These are phyloP conservation scores for Enteromius mattozi DNA, from an alignment of 2,797 vertebrate species.

Conservation along the genomic window DNA sequence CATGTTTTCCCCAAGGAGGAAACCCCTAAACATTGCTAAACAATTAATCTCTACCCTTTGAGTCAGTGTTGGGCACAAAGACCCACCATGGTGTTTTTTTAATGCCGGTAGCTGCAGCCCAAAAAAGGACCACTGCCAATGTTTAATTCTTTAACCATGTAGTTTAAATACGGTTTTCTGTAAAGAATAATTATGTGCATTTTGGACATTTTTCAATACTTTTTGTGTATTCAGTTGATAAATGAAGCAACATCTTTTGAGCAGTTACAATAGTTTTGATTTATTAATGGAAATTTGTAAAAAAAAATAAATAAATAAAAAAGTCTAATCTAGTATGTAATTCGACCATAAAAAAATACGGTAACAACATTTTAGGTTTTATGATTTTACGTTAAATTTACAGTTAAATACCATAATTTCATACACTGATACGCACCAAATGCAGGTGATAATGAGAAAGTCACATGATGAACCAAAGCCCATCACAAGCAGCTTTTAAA, in stretches of 20 bases:
- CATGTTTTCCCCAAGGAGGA: constrained; percentile 61
- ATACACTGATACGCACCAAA: too few species aligned
- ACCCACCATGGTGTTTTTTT: constrained; percentile 51
- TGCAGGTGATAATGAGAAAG: too few species aligned
- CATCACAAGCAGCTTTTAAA: too few species aligned
- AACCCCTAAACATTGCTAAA: constrained; percentile 63
- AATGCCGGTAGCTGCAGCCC: constrained; percentile 34
- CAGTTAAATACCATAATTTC: too few species aligned
- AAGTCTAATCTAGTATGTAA: neutral
- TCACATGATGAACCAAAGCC: too few species aligned
- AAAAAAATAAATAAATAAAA: too few species aligned
- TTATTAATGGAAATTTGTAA: neutral
- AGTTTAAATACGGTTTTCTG: neutral
- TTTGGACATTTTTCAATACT: neutral
- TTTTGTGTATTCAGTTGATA: neutral
- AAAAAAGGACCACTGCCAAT: neutral
- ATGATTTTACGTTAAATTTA: too few species aligned
- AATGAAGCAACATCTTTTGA: neutral
- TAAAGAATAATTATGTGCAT: neutral
- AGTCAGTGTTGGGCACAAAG: constrained; percentile 3
- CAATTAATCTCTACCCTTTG: constrained; percentile 55
- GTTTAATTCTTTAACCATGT: neutral
- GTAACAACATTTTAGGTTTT: too few species aligned
- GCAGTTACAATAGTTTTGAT: neutral
- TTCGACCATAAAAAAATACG: too few species aligned